These are phyloP conservation scores for Caenorhabditis panamensis DNA, from an alignment of 2,888 invertebrate genomes.

Conservation along the genomic window DNA sequence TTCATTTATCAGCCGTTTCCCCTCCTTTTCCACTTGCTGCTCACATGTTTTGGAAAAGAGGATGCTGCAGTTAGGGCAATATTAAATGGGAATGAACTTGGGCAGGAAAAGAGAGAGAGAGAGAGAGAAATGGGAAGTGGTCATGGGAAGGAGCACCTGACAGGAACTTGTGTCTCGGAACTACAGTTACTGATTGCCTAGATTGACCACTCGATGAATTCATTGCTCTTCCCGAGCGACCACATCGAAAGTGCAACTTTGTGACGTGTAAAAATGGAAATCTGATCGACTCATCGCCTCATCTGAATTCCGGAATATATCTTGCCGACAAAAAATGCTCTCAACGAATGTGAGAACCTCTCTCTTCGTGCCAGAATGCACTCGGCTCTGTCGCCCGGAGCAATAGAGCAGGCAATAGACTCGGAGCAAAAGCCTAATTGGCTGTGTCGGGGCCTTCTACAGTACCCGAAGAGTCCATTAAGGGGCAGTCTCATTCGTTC, in stretches of 20 bases:
- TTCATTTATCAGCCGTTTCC: slow-evolving; percentile 48
- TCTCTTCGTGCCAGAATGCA: neutral
- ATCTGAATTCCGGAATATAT: slow-evolving; percentile 15
- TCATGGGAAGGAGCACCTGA: neutral
- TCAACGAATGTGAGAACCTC: slow-evolving; percentile 32
- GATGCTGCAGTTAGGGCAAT: neutral
- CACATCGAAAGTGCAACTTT: too few species aligned
- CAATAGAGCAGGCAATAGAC: slow-evolving; percentile 2
- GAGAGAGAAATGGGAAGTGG: too few species aligned
- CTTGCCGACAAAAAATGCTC: slow-evolving; percentile 1
- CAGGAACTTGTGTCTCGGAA: neutral
- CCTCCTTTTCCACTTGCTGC: neutral
- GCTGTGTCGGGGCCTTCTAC: neutral
- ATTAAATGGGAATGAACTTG: neutral
- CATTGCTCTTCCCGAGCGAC: too few species aligned
- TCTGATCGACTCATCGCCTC: neutral
- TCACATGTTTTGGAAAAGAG: slow-evolving; percentile 5
- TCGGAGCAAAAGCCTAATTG: slow-evolving; percentile 26
- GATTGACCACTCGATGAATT: too few species aligned
- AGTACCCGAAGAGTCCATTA: neutral
- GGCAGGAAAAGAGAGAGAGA: neutral
- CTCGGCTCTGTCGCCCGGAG: neutral
- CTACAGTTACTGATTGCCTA: too few species aligned
- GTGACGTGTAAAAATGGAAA: slow-evolving; percentile 7
- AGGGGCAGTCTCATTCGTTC: too few species aligned